phyloP scores from a whole-genome alignment of 1,140 invertebrate species.

The Drosophila fuyamai region DNA sequence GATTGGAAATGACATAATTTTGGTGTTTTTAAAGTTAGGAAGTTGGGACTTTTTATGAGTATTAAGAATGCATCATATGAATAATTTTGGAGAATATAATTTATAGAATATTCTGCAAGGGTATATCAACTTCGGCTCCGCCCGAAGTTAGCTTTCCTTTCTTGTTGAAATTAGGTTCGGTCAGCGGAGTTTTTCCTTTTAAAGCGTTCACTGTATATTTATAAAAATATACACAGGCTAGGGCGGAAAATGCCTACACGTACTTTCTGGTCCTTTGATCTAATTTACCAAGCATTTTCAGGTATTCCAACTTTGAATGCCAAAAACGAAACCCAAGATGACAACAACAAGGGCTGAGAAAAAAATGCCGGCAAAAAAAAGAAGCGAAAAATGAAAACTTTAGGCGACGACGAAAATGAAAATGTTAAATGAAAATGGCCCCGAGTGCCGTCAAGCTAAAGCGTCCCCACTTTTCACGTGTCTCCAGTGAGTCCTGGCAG shows the following conservation, averaged over 20 bases:
- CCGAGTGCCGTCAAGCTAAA: conserved; percentile 16
- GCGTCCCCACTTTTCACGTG: conserved; percentile 6
- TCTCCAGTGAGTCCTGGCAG: conserved; percentile 45
- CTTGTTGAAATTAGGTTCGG: no score
- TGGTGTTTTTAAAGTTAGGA: no score
- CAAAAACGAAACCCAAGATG: conserved; percentile 62
- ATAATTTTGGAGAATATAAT: no score
- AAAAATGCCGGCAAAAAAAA: conserved; percentile 13
- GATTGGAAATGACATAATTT: no score
- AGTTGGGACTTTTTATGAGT: no score
- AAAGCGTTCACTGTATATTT: not conserved
- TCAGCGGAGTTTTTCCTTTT: not conserved
- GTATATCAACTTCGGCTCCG: no score
- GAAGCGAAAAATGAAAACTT: conserved; percentile 1
- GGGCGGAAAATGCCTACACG: conserved; percentile 66
- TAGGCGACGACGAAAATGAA: conserved; percentile 48
- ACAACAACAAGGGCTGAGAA: conserved; percentile 45
- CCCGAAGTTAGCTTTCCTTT: no score
- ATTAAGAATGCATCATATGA: no score
- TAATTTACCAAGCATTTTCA: conserved; percentile 81
- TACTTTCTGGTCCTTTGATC: conserved; percentile 69
- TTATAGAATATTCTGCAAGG: no score
- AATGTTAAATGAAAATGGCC: conserved; percentile 70
- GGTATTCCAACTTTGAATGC: conserved; percentile 80
- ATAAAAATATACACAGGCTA: not conserved